These are phyloP conservation scores for Ferdinandea cuprea DNA, from an alignment of 2,888 invertebrate genomes.

Conservation along the genomic window DNA sequence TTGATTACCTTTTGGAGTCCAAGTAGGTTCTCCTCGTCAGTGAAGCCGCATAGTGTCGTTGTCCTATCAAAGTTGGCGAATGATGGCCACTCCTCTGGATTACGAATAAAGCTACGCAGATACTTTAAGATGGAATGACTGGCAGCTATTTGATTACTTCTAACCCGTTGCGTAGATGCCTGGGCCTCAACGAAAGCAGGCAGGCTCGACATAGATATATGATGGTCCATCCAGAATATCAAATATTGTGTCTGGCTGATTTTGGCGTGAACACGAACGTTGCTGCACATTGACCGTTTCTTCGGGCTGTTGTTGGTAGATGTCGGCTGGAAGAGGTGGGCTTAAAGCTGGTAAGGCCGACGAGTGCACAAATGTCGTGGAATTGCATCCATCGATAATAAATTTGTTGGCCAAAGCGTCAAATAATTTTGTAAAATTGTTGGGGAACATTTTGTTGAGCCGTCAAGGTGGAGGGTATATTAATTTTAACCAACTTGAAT, in stretches of 20 bases:
- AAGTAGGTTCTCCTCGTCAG: conserved; percentile 28
- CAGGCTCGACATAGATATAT: not conserved
- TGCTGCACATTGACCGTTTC: not conserved
- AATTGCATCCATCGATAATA: no score
- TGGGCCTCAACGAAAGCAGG: not conserved
- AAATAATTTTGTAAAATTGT: no score
- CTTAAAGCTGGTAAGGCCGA: not conserved
- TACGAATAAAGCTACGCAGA: not conserved
- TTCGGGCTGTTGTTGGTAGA: no score
- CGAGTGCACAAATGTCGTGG: not conserved
- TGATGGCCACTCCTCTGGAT: conserved; percentile 18
- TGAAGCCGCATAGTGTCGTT: conserved; percentile 15
- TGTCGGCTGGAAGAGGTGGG: not conserved
- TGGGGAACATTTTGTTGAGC: no score
- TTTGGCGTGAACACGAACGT: not conserved
- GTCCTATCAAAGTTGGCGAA: conserved; percentile 15
- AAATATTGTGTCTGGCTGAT: not conserved
- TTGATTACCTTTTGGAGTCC: conserved; percentile 19
- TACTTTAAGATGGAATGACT: conserved; percentile 8
- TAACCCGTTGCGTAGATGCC: no score
- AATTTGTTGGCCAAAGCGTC: no score
- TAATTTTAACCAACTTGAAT: no score
- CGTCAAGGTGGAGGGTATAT: no score
- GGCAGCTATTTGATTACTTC: no score
- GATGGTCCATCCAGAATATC: not conserved